phyloP scores from a whole-genome alignment of 1,140 invertebrate genomes.

The Oryctes rhinoceros region DNA sequence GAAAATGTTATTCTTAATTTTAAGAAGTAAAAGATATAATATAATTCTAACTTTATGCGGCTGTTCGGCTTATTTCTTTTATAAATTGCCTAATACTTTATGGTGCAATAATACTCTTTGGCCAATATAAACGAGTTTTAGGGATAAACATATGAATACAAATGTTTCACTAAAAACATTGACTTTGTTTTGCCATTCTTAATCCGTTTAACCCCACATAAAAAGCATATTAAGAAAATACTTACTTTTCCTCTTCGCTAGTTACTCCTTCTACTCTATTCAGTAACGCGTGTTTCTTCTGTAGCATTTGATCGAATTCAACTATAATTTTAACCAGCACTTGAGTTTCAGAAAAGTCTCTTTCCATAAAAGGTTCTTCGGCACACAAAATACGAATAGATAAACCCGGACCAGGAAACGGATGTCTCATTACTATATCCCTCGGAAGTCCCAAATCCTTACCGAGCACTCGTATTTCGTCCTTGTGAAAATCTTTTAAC shows the following conservation, averaged over 20 bases:
- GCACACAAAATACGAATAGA: constrained; percentile 96
- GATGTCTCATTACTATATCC: constrained; percentile 91
- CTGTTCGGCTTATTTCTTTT: too few relatives aligned
- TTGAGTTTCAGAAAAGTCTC: constrained; percentile 95
- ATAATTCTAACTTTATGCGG: too few relatives aligned
- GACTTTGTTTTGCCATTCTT: neutral
- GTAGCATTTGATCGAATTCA: constrained; percentile 90
- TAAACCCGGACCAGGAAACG: constrained; percentile 95
- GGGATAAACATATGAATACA: too few relatives aligned
- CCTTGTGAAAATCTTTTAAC: constrained; percentile 99
- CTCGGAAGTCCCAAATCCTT: constrained; percentile 88
- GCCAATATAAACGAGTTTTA: too few relatives aligned
- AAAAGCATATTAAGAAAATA: neutral
- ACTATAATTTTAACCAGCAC: constrained; percentile 93
- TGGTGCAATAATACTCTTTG: too few relatives aligned
- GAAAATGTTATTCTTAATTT: too few relatives aligned
- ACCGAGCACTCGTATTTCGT: constrained; percentile 91
- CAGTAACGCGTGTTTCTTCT: constrained; percentile 92
- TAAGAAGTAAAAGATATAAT: too few relatives aligned
- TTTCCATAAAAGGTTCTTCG: constrained; percentile 94
- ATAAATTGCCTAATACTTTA: too few relatives aligned
- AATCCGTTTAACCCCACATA: neutral
- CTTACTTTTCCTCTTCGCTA: constrained; percentile 74
- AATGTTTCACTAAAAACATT: too few relatives aligned
- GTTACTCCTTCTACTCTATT: constrained; percentile 87